Conservation (phyloP, 1,140 invertebrate species). For the Megalonaias nervosa region DNA sequence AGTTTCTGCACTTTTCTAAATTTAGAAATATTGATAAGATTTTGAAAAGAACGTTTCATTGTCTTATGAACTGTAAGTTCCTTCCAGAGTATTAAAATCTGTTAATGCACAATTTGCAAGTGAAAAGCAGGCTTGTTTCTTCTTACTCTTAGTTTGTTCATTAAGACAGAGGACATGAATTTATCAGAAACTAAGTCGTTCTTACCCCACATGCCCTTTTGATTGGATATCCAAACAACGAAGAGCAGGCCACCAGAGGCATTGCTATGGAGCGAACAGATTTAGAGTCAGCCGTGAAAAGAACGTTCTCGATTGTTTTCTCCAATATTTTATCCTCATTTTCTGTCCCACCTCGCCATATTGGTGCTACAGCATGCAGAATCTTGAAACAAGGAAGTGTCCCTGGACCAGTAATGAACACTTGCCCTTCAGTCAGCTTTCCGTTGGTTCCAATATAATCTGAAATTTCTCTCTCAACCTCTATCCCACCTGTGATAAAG, state of each 20-base stretch:
- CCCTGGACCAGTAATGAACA: slow-evolving; percentile 29
- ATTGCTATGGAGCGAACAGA: slow-evolving; percentile 11
- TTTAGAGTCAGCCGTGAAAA: slow-evolving; percentile 11
- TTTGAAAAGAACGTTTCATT: too few relatives aligned
- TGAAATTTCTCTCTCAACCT: slow-evolving; percentile 34
- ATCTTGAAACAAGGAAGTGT: slow-evolving; percentile 38
- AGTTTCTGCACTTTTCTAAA: too few relatives aligned
- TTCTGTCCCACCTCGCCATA: slow-evolving; percentile 34
- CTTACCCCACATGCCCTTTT: slow-evolving; percentile 8
- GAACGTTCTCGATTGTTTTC: slow-evolving; percentile 16
- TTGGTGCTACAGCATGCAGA: slow-evolving; percentile 46
- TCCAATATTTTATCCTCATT: slow-evolving; percentile 22
- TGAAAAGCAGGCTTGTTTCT: too few relatives aligned
- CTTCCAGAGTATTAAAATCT: too few relatives aligned
- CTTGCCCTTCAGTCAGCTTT: slow-evolving; percentile 22
- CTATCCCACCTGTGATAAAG: slow-evolving; percentile 28
- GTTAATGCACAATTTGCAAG: too few relatives aligned
- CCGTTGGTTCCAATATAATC: slow-evolving; percentile 18
- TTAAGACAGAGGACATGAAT: too few relatives aligned
- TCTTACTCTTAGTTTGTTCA: too few relatives aligned
- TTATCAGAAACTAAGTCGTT: too few relatives aligned
- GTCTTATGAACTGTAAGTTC: too few relatives aligned
- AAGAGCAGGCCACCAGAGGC: slow-evolving; percentile 3
- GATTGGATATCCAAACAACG: not conserved
- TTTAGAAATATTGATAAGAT: too few relatives aligned